A percentile compares a stretch with the other conserved stretches of the same genome.
Evolutionary conservation across 2,113 vertebrate species (phyloP).

Genomic region (Campylorhamphus procurvoides): DNA sequence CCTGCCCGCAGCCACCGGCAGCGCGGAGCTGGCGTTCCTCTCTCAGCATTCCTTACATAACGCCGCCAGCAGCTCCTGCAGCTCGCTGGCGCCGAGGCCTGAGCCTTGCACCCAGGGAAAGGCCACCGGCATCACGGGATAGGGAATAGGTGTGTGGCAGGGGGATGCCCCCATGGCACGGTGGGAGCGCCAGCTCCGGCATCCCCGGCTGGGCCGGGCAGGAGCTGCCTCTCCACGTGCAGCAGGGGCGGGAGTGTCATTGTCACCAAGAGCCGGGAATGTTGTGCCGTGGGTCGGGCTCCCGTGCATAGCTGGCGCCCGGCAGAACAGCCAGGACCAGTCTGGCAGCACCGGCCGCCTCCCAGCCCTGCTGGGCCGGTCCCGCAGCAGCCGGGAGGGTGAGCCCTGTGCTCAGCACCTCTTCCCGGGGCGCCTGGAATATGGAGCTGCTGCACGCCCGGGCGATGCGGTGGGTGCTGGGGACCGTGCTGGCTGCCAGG

Average conservation of each 20-base stretch:
- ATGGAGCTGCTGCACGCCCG: neutral
- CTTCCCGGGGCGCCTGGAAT: neutral
- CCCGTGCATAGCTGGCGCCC: neutral
- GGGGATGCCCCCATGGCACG: rapidly evolving
- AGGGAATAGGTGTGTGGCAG: neutral
- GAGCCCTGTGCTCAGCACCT: neutral
- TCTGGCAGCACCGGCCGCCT: neutral
- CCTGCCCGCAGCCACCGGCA: neutral
- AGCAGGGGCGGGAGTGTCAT: rapidly evolving
- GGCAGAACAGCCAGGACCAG: conserved; percentile 2
- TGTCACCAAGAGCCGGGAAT: neutral
- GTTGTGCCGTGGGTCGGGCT: neutral
- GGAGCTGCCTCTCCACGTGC: neutral
- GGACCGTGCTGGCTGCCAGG: rapidly evolving
- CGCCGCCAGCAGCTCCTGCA: neutral
- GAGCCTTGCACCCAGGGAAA: neutral
- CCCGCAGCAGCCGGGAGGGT: neutral
- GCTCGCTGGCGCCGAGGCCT: neutral
- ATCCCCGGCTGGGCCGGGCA: neutral
- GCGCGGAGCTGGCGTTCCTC: neutral
- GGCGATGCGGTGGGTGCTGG: neutral
- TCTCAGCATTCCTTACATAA: neutral
- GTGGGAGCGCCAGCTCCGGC: neutral
- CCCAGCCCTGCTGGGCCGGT: neutral
- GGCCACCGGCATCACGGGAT: neutral